A percentile compares a stretch with the other conserved stretches of the same genome.
Evolutionary conservation across 35 echinoderm and acorn worm species (phyloP).

Genomic region (Patiria miniata): DNA sequence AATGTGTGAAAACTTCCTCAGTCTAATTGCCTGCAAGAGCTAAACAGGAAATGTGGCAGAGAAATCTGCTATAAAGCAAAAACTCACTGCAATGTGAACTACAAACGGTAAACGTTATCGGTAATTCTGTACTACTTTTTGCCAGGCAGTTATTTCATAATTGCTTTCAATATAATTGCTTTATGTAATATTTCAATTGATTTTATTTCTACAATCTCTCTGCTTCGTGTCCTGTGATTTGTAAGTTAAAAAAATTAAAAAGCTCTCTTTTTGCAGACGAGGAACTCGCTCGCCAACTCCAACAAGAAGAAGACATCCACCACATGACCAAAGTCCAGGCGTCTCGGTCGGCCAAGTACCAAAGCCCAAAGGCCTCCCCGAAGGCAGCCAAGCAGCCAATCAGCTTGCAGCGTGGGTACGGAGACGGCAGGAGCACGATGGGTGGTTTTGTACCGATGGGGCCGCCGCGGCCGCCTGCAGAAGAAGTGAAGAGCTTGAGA

Average conservation of each 20-base stretch:
- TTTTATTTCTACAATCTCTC: too few species aligned
- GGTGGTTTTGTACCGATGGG: not conserved
- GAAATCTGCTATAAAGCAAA: too few species aligned
- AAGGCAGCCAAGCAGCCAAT: constrained; percentile 11
- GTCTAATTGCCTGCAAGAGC: too few species aligned
- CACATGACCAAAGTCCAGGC: constrained; percentile 40
- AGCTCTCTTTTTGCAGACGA: constrained; percentile 49
- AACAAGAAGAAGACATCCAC: constrained; percentile 69
- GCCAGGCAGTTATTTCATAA: too few species aligned
- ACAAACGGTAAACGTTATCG: too few species aligned
- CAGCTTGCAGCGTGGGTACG: not conserved
- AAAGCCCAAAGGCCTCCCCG: constrained; percentile 16
- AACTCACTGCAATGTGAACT: too few species aligned
- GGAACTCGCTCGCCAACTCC: constrained; percentile 67
- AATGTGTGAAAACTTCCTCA: too few species aligned
- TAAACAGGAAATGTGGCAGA: too few species aligned
- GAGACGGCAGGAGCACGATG: constrained; percentile 1
- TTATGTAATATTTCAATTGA: too few species aligned
- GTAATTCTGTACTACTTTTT: too few species aligned
- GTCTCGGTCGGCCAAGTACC: not conserved
- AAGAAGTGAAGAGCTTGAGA: constrained; percentile 6
- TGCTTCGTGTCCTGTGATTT: not conserved
- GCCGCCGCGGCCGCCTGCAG: not conserved
- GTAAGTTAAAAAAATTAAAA: too few species aligned
- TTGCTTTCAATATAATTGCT: too few species aligned